Percentiles rank a stretch among this genome's conserved stretches.
These are phyloP conservation scores for Benitochromis conjunctus DNA, from an alignment of 2,113 vertebrate genomes.

Conservation along the genomic window DNA sequence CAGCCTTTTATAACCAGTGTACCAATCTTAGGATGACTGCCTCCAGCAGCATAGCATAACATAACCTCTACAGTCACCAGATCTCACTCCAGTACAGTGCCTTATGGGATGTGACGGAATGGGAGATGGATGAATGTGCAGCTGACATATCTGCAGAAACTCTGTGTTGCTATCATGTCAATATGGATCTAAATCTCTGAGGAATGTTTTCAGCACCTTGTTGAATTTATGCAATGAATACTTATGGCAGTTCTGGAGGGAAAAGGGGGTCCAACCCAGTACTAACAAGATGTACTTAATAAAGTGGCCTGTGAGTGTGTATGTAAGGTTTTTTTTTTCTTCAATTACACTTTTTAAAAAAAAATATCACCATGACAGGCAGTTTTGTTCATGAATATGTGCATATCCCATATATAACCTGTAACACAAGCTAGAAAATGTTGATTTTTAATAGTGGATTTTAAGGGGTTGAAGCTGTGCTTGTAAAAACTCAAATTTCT, in stretches of 20 bases:
- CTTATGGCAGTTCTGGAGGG: neutral
- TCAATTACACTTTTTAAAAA: neutral
- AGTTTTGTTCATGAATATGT: too few species aligned
- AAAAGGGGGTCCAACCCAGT: neutral
- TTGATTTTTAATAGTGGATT: neutral
- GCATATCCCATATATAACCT: neutral
- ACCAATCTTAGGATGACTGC: rapidly evolving
- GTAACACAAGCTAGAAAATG: neutral
- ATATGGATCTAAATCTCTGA: neutral
- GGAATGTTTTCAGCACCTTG: neutral
- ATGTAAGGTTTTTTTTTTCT: rapidly evolving
- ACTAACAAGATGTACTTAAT: neutral
- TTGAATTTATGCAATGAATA: neutral
- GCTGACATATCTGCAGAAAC: neutral
- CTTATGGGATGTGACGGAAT: neutral
- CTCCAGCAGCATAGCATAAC: neutral
- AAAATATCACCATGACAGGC: too few species aligned
- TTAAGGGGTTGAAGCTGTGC: neutral
- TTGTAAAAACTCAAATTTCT: rapidly evolving
- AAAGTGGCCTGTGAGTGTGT: neutral
- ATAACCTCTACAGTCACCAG: neutral
- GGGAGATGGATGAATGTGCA: neutral
- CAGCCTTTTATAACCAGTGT: too few species aligned
- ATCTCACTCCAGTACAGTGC: rapidly evolving
- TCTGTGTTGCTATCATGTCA: neutral